Base-by-base conservation (phyloP, 2,797 vertebrate species). In the Phataginus tricuspis region DNA sequence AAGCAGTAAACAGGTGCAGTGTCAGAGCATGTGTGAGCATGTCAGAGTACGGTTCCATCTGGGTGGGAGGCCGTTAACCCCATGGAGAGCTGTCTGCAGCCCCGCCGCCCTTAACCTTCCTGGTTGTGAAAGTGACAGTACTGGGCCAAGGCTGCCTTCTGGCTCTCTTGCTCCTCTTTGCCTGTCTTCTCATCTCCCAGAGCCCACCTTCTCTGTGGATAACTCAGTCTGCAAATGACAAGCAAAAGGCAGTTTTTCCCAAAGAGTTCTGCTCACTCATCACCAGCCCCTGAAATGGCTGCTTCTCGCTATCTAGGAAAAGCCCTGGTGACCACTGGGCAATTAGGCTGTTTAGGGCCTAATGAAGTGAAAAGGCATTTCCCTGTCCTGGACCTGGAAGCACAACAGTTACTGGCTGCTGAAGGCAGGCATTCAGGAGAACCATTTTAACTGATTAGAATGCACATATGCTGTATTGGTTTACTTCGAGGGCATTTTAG, bases 401-500 rank as follows among this genome's bases (percentile, higher is more conserved):
- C 87, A 91, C 95, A 97, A 90, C 95, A 82, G 97, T 98, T 97
- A 97, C 96, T 86, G 96, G 63, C 96, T 98, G 98, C 98, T 98
- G 97, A 98, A 97, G 94, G 97, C 98, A 98, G 98, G 96, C 98
- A 91, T 97, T 97, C 97, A 97, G n/a, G 45, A 98, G 97, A 93
- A 97, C 94, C 89, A 69, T 98, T 98, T 97, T 98, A 97, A 98
- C 98, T 98, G 96, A 98, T 98, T 98, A 98, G 96, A 98, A 98
- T 97, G 98, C 91, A 31, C 94, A 96, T 95, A 94, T 98, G 97
- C 98, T 97, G 37, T 98, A 97, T 98, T 98, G 97, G 97, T 98
- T 98, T 98, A 95, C 98, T 98, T 98, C 14, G 86, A 98, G 98
- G 98, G 97, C 98, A 98, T 98, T 98, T 98, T 98, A 97, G 98